Evolutionary conservation across 2,888 invertebrate genomes (phyloP).

Genomic region (Germaria angustata): DNA sequence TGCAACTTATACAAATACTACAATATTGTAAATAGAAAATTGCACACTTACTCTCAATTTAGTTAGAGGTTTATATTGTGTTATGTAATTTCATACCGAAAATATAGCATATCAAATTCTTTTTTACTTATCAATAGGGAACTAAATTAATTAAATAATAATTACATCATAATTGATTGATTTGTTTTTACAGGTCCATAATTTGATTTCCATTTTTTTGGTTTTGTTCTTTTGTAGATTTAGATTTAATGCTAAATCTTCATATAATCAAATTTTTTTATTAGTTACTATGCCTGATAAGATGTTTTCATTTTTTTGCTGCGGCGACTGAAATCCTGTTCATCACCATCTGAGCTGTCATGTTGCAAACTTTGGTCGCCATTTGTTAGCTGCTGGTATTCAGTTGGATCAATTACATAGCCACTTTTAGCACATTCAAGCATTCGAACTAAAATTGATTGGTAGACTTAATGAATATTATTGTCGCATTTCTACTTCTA

Average conservation of each 20-base stretch:
- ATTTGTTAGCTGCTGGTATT: slow-evolving; percentile 81
- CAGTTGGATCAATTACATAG: slow-evolving; percentile 81
- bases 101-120: not conserved
- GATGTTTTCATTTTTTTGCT: slow-evolving; percentile 85
- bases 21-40: not conserved
- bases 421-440: slow-evolving; percentile 90
- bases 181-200: slow-evolving; percentile 36
- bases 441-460: slow-evolving; percentile 84
- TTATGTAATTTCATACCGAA: not conserved
- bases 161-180: slow-evolving; percentile 24
- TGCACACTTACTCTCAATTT: not conserved
- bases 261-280: slow-evolving; percentile 51
- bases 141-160: not conserved
- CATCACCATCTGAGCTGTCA: slow-evolving; percentile 82
- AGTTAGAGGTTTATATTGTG: not conserved
- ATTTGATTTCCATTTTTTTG: slow-evolving; percentile 36
- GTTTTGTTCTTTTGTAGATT: slow-evolving; percentile 7
- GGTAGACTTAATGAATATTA: no score
- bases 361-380: slow-evolving; percentile 80
- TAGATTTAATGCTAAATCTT: slow-evolving; percentile 26
- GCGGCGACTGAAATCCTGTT: slow-evolving; percentile 81
- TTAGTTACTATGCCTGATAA: slow-evolving; percentile 74
- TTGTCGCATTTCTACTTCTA: no score
- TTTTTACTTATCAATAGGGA: not conserved
- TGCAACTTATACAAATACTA: not conserved